Evolutionary conservation across 2,113 vertebrate species (phyloP).

Genomic region (Vulpes lagopus): DNA sequence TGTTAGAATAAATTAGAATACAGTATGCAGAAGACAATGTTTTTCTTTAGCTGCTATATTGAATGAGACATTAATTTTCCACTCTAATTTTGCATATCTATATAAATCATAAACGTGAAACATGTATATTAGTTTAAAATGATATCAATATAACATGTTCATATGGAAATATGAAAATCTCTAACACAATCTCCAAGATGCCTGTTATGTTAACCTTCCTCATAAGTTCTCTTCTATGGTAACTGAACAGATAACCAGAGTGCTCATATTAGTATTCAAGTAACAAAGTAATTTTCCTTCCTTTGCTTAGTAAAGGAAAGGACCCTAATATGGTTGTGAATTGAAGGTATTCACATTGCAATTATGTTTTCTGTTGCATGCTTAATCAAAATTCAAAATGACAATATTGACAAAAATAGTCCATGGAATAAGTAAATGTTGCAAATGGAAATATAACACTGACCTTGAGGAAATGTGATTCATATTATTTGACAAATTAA

Average conservation of each 20-base stretch:
- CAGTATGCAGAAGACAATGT: background rate
- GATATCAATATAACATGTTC: background rate
- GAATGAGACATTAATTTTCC: background rate
- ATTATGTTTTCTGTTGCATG: background rate
- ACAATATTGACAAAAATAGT: background rate
- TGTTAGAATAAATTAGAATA: background rate
- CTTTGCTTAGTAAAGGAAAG: background rate
- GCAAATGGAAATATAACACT: background rate
- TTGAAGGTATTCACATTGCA: background rate
- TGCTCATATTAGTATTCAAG: constrained; percentile 49
- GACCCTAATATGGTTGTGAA: background rate
- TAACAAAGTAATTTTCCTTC: constrained; percentile 22
- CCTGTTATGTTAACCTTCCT: background rate
- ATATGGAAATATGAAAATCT: background rate
- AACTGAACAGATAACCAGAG: background rate
- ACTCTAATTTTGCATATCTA: background rate
- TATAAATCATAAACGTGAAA: background rate
- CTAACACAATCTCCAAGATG: background rate
- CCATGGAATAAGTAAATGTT: background rate
- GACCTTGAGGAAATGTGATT: background rate
- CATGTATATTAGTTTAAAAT: background rate
- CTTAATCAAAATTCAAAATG: constrained; percentile 40
- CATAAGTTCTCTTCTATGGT: background rate
- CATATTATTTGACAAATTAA: background rate
- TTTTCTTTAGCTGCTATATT: background rate